Conservation (phyloP, 2,797 vertebrate genomes). For the Apogon hyalosoma region DNA sequence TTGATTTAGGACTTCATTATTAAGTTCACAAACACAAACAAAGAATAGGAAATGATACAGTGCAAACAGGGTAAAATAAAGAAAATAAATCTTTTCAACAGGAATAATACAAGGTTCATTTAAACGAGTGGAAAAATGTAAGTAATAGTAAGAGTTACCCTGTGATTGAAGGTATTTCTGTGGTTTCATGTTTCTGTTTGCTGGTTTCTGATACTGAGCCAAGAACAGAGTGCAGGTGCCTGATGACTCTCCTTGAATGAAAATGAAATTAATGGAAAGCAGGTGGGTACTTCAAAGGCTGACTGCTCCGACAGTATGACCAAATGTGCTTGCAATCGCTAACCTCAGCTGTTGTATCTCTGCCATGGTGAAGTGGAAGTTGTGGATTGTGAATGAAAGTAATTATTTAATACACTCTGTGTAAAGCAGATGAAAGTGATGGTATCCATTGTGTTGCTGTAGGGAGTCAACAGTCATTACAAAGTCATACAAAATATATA, state of each 20-base stretch:
- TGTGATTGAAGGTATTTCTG: conserved; percentile 51
- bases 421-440: conserved; percentile 46
- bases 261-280: conserved; percentile 76
- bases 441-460: conserved; percentile 39
- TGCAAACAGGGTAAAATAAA: background rate
- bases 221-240: conserved; percentile 67
- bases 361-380: conserved; percentile 49
- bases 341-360: conserved; percentile 64
- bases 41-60: background rate
- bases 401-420: conserved; percentile 53
- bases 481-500: conserved; percentile 31
- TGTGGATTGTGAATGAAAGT: conserved; percentile 53
- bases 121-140: conserved; percentile 22
- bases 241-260: conserved; percentile 69
- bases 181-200: conserved; percentile 30
- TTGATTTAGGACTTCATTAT: conserved; percentile 9
- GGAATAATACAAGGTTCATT: conserved; percentile 24
- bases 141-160: conserved; percentile 29
- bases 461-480: conserved; percentile 33
- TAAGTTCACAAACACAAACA: conserved; percentile 10
- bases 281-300: conserved; percentile 77
- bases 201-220: conserved; percentile 55
- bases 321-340: conserved; percentile 56
- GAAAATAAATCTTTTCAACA: conserved; percentile 1
- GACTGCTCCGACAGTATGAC: conserved; percentile 55